Evolutionary conservation across 2,888 invertebrate species (phyloP), one percentile per base, ranked within the genome.

Genomic region (Melanophora roralis): DNA sequence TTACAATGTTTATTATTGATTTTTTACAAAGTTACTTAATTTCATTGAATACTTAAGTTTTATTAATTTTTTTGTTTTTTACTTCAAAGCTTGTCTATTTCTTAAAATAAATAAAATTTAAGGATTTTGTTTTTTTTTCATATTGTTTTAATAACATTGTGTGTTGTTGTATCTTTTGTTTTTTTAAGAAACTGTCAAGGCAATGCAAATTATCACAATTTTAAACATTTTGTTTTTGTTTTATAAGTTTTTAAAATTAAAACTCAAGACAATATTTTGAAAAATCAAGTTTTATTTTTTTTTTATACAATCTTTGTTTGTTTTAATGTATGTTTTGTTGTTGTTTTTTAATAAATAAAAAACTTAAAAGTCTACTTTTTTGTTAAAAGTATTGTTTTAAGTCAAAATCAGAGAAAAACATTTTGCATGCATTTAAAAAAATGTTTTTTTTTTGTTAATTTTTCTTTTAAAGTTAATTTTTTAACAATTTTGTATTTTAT

Each of bases 151-250:
- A 43, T 21, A 53, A 43, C n/a, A 53, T 45, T 68, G 14, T 47
- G n/a, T 38, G 57, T 55, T 27, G 27, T 64, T 21, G 32, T 38
- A 47, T 11, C 43, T 36, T 21, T 23, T 21, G 9, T 67, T 49
- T 65, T 23, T 38, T 55, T 59, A 65, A 64, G 53, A 71, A 78
- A 80, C 27, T 27, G 82, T 82, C 84, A 87, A 87, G 87, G 87
- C 86, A 86, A 86, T 87, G 87, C 87, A 87, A 87, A 85, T 86
- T 86, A 86, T 86, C 86, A 86, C 86, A 86, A 80, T 64, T 83
- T 83, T 84, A 21, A 27, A 27, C 6, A 68, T 84, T 84, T 84
- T 43, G 12, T 60, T 21, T 36, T 43, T 19, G 40, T 49, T 36
- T 51, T 57, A 9, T n/a, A n/a, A n/a, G n/a, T 45, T 14, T 34